phyloP scores from a whole-genome alignment of 2,113 vertebrate genomes.

The Mesoclemmys tuberculata region DNA sequence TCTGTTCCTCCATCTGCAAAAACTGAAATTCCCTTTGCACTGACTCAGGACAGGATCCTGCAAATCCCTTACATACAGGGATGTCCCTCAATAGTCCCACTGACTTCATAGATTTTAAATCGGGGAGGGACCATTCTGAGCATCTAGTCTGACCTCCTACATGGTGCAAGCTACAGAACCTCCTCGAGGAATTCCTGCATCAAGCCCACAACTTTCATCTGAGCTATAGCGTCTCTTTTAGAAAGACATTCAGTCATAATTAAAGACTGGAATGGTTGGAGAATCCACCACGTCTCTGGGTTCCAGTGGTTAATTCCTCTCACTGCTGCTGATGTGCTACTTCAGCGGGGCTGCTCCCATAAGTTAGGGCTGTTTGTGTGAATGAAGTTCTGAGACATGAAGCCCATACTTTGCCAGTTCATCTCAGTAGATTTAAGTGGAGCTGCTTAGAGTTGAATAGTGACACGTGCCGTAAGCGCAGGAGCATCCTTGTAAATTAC shows the following conservation, averaged over 20 bases:
- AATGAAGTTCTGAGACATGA: slow-evolving; percentile 40
- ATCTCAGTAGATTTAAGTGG: background rate
- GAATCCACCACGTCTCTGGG: background rate
- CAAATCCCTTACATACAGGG: background rate
- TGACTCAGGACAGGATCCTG: background rate
- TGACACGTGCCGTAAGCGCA: slow-evolving; percentile 56
- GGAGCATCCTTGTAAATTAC: slow-evolving; percentile 51
- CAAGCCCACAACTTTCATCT: background rate
- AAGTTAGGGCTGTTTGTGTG: slow-evolving; percentile 33
- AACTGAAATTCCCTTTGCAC: background rate
- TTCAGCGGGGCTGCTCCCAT: background rate
- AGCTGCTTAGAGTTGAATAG: slow-evolving; percentile 62
- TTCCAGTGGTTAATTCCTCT: background rate
- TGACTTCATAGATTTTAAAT: background rate
- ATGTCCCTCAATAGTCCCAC: background rate
- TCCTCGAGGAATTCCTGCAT: background rate
- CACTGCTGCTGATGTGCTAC: slow-evolving; percentile 25
- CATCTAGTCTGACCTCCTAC: background rate
- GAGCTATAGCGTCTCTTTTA: background rate
- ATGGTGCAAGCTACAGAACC: background rate
- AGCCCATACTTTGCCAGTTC: background rate
- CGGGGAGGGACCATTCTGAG: background rate
- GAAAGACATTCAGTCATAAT: background rate
- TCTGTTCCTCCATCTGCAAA: background rate
- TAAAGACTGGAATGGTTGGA: background rate